phyloP scores from a whole-genome alignment of 2,888 invertebrate species.

The Agriopis aurantiaria region DNA sequence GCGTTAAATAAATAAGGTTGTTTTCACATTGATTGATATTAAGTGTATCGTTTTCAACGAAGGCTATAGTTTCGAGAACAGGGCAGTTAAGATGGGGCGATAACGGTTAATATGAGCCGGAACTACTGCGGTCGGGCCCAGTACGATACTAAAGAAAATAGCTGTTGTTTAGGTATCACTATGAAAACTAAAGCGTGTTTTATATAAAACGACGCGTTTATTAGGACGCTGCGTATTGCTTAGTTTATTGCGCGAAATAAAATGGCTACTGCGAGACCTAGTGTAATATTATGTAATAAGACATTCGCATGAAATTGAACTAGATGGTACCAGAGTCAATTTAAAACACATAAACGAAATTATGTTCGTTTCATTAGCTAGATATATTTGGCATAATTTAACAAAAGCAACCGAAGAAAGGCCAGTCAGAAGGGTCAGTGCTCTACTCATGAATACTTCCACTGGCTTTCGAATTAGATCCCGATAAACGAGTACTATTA shows the following conservation, averaged over 20 bases:
- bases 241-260: neutral
- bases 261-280: neutral
- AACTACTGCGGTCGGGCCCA: slow-evolving; percentile 67
- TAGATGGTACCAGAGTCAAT: too few species aligned
- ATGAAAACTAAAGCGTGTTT: slow-evolving; percentile 40
- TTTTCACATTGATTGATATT: slow-evolving; percentile 60
- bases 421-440: too few species aligned
- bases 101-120: slow-evolving; percentile 85
- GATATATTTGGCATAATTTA: too few species aligned
- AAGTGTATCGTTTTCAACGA: slow-evolving; percentile 80
- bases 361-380: too few species aligned
- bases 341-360: too few species aligned
- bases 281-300: neutral
- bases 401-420: too few species aligned
- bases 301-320: too few species aligned
- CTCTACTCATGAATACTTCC: too few species aligned
- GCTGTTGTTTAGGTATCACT: slow-evolving; percentile 68
- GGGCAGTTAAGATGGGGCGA: slow-evolving; percentile 83
- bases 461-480: too few species aligned
- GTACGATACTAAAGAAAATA: slow-evolving; percentile 70
- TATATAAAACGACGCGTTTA: neutral
- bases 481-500: too few species aligned
- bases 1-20: slow-evolving; percentile 51
- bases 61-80: slow-evolving; percentile 81
- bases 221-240: neutral